phyloP scores from a whole-genome alignment of 2,113 vertebrate genomes.

The Aspidoscelis tigris region DNA sequence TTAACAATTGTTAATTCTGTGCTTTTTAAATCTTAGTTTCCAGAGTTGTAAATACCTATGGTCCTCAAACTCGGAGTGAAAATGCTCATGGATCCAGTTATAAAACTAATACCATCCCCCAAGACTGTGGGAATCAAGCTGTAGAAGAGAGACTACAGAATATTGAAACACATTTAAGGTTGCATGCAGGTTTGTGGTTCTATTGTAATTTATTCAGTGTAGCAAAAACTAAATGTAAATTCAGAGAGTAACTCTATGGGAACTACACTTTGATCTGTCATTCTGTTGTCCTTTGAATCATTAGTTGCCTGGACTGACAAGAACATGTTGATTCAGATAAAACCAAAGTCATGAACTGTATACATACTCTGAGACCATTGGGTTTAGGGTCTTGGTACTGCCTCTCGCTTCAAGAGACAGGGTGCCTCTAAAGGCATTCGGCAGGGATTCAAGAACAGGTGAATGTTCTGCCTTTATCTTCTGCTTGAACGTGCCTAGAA shows the following conservation, averaged over 20 bases:
- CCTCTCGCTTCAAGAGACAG: too few relatives aligned
- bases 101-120: constrained; percentile 68
- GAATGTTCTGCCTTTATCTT: too few relatives aligned
- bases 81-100: constrained; percentile 75
- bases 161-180: constrained; percentile 91
- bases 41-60: constrained; percentile 94
- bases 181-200: constrained; percentile 83
- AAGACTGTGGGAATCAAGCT: constrained; percentile 89
- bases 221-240: constrained; percentile 6
- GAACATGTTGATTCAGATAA: not conserved
- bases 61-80: constrained; percentile 89
- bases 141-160: constrained; percentile 94
- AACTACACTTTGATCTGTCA: not conserved
- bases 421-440: too few relatives aligned
- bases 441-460: too few relatives aligned
- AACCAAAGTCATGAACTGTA: not conserved
- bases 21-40: constrained; percentile 81
- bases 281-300: not conserved
- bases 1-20: constrained; percentile 21
- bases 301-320: not conserved
- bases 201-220: constrained; percentile 5
- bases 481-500: too few relatives aligned
- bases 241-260: not conserved
- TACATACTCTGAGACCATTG: not conserved
- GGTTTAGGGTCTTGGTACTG: too few relatives aligned